Evolutionary conservation across 1,140 invertebrate genomes (phyloP).

Genomic region (Daktulosphaira vitifoliae): DNA sequence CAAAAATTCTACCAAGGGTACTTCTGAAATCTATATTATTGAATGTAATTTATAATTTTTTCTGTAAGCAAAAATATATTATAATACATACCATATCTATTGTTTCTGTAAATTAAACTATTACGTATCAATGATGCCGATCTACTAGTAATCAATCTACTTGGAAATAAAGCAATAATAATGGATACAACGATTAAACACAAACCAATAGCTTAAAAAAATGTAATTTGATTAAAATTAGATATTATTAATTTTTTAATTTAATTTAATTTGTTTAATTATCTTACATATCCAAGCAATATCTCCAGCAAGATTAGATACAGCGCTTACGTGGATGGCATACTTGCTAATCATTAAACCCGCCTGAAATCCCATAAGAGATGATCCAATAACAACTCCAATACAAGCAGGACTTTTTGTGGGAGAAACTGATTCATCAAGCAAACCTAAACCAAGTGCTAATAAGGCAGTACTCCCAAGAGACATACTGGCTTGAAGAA

Average conservation of each 20-base stretch:
- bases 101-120: constrained; percentile 20
- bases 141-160: constrained; percentile 15
- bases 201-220: constrained; percentile 15
- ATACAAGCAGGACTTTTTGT: constrained; percentile 33
- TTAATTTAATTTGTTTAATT: neutral
- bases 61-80: too few species aligned
- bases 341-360: constrained; percentile 32
- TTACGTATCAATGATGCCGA: constrained; percentile 12
- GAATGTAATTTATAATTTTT: too few species aligned
- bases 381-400: constrained; percentile 30
- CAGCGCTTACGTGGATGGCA: neutral
- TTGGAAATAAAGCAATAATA: constrained; percentile 29
- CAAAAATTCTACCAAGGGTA: constrained; percentile 12
- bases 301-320: constrained; percentile 20
- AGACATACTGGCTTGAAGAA: constrained; percentile 23
- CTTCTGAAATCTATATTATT: constrained; percentile 13
- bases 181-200: constrained; percentile 13
- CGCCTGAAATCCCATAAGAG: constrained; percentile 21
- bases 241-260: too few species aligned
- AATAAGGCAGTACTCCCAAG: constrained; percentile 19
- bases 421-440: constrained; percentile 29
- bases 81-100: constrained; percentile 3
- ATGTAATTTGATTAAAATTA: too few species aligned
- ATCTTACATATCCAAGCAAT: constrained; percentile 14
- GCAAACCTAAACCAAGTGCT: constrained; percentile 22